Base-by-base conservation (phyloP, 2,797 vertebrate genomes). In the Holocentrus rufus region DNA sequence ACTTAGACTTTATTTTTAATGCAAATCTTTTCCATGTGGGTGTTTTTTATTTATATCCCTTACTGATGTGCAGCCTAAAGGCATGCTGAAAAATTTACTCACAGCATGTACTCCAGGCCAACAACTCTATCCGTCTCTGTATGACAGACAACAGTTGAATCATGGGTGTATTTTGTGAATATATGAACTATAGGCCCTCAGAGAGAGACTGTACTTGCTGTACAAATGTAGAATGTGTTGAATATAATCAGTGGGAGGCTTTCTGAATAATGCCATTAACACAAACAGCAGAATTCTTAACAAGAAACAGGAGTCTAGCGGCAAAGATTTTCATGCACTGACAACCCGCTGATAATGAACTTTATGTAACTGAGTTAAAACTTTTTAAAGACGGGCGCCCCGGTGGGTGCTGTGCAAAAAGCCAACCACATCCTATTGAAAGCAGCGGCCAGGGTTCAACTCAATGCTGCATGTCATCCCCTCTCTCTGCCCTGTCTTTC, bases 61-160 rank as follows among this genome's bases (percentile, higher is more conserved):
- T 66, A 74, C 52, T 80, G 61, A 83, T 75, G 84, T 83, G 44
- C 50, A 64, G 65, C 72, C 75, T 67, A 13, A n/a, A 69, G 49
- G 53, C 65, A 74, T 62, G 65, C 30, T 79, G 59, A 75, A 67
- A 77, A 71, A 75, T 70, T 18, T 65, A 63, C 69, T 79, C 69
- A 78, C 79, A 61, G 71, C 69, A 34, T 77, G n/a, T 70, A 56
- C 18, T 66, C 61, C 46, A 31, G 27, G 31, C 44, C 25, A 47
- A 58, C 63, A 69, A 53, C 50, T 23, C 22, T 34, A 58, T 53
- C 50, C 44, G 69, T 81, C 73, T 72, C 73, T 72, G 63, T 56
- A 77, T 72, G 66, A 82, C 46, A 66, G 57, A 66, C 69, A 80
- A 79, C 64, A 72, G 56, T 57, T 67, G 5, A 77, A 79, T 55